Evolutionary conservation across 2,797 vertebrate species (phyloP).

Genomic region (Acanthopagrus latus): DNA sequence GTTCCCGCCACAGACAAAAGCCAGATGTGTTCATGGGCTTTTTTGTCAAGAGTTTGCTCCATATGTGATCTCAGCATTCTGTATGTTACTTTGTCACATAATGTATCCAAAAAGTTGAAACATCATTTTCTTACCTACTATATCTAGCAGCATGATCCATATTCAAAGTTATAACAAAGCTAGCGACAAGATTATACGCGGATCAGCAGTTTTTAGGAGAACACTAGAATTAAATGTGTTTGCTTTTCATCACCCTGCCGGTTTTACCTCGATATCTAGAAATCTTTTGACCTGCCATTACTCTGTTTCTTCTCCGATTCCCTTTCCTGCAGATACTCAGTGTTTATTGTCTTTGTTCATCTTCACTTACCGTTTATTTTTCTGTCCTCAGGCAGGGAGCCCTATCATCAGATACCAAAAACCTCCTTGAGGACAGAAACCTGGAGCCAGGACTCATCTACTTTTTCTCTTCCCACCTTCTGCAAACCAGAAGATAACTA

Average conservation of each 20-base stretch:
- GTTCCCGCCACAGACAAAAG: too few relatives aligned
- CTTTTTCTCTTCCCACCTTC: conserved; percentile 53
- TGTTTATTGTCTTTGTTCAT: conserved; percentile 63
- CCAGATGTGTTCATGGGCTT: too few relatives aligned
- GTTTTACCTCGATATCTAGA: neutral
- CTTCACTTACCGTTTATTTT: conserved; percentile 66
- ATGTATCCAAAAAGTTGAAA: neutral
- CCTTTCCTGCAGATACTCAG: conserved; percentile 24
- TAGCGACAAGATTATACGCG: neutral
- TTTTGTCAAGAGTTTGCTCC: too few relatives aligned
- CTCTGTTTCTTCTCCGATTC: conserved; percentile 18
- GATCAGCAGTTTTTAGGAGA: neutral
- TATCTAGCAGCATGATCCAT: neutral
- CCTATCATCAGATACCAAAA: conserved; percentile 69
- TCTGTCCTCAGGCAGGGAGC: conserved; percentile 71
- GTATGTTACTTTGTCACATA: neutral
- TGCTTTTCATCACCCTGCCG: neutral
- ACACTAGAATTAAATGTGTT: neutral
- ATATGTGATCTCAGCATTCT: neutral
- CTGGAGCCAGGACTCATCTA: conserved; percentile 40
- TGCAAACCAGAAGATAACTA: conserved; percentile 45
- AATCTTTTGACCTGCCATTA: conserved; percentile 9
- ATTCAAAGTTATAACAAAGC: neutral
- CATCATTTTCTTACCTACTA: neutral
- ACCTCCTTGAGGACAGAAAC: conserved; percentile 78